Evolutionary conservation across 1,140 invertebrate genomes (phyloP), one percentile per base, ranked within the genome.

Genomic region (Meteorus sp.): DNA sequence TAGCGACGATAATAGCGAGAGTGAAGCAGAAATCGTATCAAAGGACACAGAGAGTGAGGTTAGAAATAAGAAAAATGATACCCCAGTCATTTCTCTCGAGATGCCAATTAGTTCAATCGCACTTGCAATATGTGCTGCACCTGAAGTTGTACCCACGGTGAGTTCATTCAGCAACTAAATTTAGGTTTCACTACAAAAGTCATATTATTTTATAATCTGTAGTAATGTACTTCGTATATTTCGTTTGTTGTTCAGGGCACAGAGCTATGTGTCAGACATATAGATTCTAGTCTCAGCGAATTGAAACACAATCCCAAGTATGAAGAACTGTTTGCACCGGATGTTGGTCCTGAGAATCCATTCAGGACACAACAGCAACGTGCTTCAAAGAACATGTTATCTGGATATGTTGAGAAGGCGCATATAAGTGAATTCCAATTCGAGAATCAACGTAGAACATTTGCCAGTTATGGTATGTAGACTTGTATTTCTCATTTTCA

Each of bases 401-500:
- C 96, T 20, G 98, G 97, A 9, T 97, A 88, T 84, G 91, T 98
- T 3, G 98, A 99, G 75, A 86, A 90, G 66, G 94, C 96, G 3
- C 93, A 98, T 78, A 88, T 99, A 23, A 98, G 89, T 81, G 92
- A 94, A 68, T 99, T 99, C 80, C 92, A 98, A 67, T 99, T 99
- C 86, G 97, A 99, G 80, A 96, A 94, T 75, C 96, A 99, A 73
- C 84, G 97, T 61, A 83, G 95, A 72, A 99, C 95, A 8, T 99
- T 99, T 78, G 83, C 87, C 25, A 94, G 92, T 72, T 97, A 92
- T 81, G 94, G 88, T 89, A 78, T 71, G 73, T 65, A 31, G n/a
- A n/a, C n/a, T n/a, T n/a, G n/a, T n/a, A n/a, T n/a, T n/a, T 55
- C 51, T 20, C 23, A 15, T 41, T 45, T 9, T 45, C 3, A 35